Conservation (phyloP, 2,888 invertebrate genomes). For the Limnephilus marmoratus region DNA sequence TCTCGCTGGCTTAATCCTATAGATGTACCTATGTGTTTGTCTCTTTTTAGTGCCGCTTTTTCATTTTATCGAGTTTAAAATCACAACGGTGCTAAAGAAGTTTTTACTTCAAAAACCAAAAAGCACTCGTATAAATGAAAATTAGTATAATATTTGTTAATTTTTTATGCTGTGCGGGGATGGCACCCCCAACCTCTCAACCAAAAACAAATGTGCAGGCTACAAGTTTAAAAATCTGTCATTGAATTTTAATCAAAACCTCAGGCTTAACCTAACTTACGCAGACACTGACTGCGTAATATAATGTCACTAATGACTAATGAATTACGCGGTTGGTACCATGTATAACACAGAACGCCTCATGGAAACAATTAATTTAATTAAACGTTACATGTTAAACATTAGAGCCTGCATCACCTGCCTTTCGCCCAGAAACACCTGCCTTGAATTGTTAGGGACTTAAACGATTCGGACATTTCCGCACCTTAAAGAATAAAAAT, state of each 20-base stretch:
- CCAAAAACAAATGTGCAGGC: not conserved
- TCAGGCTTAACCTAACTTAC: not conserved
- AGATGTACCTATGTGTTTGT: no score
- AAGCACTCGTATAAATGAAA: not conserved
- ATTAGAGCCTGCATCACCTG: not conserved
- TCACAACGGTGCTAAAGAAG: no score
- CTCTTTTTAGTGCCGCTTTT: no score
- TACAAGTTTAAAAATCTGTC: not conserved
- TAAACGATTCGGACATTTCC: not conserved
- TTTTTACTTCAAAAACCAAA: no score
- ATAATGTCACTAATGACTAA: not conserved
- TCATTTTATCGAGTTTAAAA: no score
- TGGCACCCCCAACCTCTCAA: not conserved
- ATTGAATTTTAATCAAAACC: not conserved
- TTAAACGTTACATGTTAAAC: not conserved
- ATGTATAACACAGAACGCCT: not conserved
- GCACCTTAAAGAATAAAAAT: not conserved
- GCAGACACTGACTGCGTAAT: not conserved
- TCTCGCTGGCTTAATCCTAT: no score
- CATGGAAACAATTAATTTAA: not conserved
- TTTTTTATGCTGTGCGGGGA: not conserved
- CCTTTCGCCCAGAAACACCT: not conserved
- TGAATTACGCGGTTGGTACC: not conserved
- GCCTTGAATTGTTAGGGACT: not conserved
- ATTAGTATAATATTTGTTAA: not conserved